A percentile compares a stretch with the other conserved stretches of the same genome.
phyloP scores from a whole-genome alignment of 2,888 invertebrate genomes.

The Cecidostiba fungosa region DNA sequence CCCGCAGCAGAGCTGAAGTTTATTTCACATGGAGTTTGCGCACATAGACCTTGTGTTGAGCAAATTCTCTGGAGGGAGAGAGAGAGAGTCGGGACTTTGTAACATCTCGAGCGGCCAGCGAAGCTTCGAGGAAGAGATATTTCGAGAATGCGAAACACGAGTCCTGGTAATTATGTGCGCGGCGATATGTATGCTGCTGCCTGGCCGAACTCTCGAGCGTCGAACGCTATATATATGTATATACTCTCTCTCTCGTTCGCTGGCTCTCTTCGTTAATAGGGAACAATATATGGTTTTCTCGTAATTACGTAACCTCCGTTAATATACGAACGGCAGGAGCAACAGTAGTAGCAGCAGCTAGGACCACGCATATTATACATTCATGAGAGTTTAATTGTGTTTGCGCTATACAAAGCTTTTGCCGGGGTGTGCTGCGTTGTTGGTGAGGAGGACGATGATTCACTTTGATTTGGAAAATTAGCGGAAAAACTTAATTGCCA shows the following conservation, averaged over 20 bases:
- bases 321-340: constrained; percentile 51
- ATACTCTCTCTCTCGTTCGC: not conserved
- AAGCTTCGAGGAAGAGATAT: constrained; percentile 23
- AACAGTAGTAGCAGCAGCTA: not conserved
- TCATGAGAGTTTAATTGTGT: constrained; percentile 62
- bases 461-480: constrained; percentile 20
- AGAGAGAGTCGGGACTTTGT: constrained; percentile 41
- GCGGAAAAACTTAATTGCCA: not conserved
- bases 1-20: constrained; percentile 37
- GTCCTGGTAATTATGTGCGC: constrained; percentile 51
- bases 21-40: not conserved
- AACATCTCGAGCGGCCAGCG: constrained; percentile 19
- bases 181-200: constrained; percentile 35
- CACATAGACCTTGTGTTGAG: not conserved
- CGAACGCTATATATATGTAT: not conserved
- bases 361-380: constrained; percentile 57
- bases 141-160: constrained; percentile 54
- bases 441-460: not conserved
- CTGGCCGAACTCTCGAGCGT: not conserved
- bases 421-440: not conserved
- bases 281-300: constrained; percentile 59
- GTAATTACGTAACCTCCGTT: constrained; percentile 60
- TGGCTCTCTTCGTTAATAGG: constrained; percentile 47
- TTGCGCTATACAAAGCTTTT: constrained; percentile 41
- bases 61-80: constrained; percentile 36